Percentiles rank a stretch among this genome's conserved stretches.
phyloP scores from a whole-genome alignment of 2,888 invertebrate species.

The Poecilobothrus nobilitatus region DNA sequence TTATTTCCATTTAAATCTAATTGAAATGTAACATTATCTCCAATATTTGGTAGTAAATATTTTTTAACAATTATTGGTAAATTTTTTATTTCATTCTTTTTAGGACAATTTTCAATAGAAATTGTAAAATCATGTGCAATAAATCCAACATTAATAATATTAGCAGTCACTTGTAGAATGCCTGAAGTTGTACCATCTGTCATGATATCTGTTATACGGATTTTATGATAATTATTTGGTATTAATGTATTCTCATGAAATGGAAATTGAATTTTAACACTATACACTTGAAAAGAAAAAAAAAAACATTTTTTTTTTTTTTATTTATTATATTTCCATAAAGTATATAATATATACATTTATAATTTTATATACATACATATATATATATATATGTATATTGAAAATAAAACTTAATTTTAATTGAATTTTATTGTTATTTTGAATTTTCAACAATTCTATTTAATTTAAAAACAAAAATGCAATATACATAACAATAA shows the following conservation, averaged over 20 bases:
- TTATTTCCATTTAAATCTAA: constrained; percentile 17
- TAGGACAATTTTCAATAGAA: constrained; percentile 29
- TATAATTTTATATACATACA: not conserved
- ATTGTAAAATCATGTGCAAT: constrained; percentile 27
- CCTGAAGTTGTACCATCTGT: constrained; percentile 35
- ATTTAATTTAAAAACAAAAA: no score
- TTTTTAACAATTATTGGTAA: constrained; percentile 25
- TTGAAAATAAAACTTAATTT: no score
- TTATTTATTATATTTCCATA: not conserved
- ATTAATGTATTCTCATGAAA: constrained; percentile 32
- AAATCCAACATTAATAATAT: constrained; percentile 31
- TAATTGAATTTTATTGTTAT: no score
- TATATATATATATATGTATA: no score
- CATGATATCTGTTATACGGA: constrained; percentile 31
- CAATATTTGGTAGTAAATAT: constrained; percentile 28
- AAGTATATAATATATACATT: not conserved
- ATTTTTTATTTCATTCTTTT: constrained; percentile 23
- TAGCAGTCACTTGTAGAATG: constrained; percentile 30
- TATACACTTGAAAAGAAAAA: constrained; percentile 26
- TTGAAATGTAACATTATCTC: constrained; percentile 31
- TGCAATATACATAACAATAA: no score
- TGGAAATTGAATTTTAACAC: constrained; percentile 34
- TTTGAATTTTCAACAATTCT: no score
- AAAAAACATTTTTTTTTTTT: not conserved
- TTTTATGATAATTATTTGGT: constrained; percentile 23